Percentiles rank a stretch among this genome's conserved stretches.
phyloP scores from a whole-genome alignment of 2,797 vertebrate species.

The Aselliscus stoliczkanus region DNA sequence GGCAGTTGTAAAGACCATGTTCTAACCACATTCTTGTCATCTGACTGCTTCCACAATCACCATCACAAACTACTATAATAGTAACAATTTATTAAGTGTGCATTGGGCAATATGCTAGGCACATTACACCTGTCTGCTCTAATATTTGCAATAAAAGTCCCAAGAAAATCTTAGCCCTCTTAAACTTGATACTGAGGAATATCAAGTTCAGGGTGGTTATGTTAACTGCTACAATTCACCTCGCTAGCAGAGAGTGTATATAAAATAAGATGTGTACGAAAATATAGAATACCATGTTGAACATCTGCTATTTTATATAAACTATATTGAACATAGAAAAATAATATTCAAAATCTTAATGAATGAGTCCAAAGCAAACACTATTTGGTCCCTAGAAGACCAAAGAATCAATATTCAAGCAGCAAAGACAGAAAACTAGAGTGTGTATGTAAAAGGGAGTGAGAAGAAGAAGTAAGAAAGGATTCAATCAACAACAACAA shows the following conservation, averaged over 20 bases:
- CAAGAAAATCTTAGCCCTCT: background rate
- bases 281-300: background rate
- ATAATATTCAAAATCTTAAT: background rate
- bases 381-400: background rate
- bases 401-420: background rate
- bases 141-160: background rate
- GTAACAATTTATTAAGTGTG: too few species aligned
- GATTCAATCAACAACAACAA: background rate
- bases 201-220: background rate
- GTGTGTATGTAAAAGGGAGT: background rate
- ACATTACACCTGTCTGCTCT: background rate
- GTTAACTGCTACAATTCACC: background rate
- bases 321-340: background rate
- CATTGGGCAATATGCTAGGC: accelerated
- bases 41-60: background rate
- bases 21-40: background rate
- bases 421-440: background rate
- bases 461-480: background rate
- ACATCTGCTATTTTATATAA: background rate
- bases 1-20: background rate
- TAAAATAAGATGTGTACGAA: background rate
- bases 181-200: background rate
- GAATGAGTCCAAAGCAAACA: background rate
- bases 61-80: background rate
- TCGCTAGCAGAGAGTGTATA: background rate